Evolutionary conservation across 2,113 vertebrate species (phyloP), one percentile per base, ranked within the genome.

Genomic region (Phylloscopus whistleri): DNA sequence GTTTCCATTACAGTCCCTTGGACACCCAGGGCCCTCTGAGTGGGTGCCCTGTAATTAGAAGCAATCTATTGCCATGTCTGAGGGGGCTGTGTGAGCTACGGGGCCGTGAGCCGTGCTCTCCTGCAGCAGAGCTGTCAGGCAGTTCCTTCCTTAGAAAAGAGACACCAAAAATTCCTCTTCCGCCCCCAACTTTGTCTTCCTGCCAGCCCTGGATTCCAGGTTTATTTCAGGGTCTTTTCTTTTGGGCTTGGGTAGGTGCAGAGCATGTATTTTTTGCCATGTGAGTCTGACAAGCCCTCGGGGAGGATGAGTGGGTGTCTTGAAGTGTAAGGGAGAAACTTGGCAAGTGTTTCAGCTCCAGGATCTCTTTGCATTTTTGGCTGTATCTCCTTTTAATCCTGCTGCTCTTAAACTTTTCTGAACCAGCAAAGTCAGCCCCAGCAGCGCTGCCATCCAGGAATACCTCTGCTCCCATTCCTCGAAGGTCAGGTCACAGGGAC

Each of bases 211-310:
- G 88, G 84, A 94, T 97, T 95, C 93, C 94, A 96, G 64, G 77
- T 96, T 96, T 97, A 96, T 96, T 97, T 96, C 46, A 92, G 83
- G 88, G 95, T 93, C 94, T 83, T 95, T 93, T 94, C 92, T 95
- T 96, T 96, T 78, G 90, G 93, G 85, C 88, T 94, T 3, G 63
- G 93, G 94, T 94, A 91, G 91, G 91, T 94, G 93, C 89, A 79
- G 90, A 92, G 90, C 64, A 0, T 94, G 49, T 97, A 94, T 97
- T 95, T 93, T 95, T 95, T 96, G 88, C 94, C 93, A 87, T 96
- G 79, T 80, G 83, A 96, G 95, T 96, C 96, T 97, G 96, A 96
- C 96, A 96, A 76, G 93, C 88, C 96, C 96, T 84, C 89, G 76
- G 88, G 93, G 91, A 94, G 92, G 93, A 96, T 93, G 94, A 96